Base-by-base conservation (phyloP, 2,888 invertebrate species). In the Noctua comes region DNA sequence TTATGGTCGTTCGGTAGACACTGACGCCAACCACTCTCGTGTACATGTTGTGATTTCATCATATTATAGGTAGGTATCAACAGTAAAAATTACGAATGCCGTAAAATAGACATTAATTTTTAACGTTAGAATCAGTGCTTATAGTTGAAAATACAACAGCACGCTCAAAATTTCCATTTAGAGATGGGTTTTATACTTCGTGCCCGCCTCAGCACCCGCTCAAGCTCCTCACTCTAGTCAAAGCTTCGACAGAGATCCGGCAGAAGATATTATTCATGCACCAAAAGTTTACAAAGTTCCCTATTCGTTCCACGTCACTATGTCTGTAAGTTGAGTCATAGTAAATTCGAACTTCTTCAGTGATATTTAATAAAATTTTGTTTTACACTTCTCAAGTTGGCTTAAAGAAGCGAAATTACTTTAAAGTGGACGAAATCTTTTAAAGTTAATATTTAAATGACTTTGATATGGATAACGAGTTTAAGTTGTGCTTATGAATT, bases 251-350 rank as follows among this genome's bases (percentile, higher is more conserved):
- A 80, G 73, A 81, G 80, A 81, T 81, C 80, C 71, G 66, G 68
- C 73, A 73, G 62, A 73, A 85, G 84, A 88, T 83, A 82, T 87
- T 88, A 88, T 89, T 90, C 88, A 83, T 86, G 83, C 86, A 86
- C 76, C 73, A 76, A 84, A 91, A 91, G 75, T 90, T 83, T 80
- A 76, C 73, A 70, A 86, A 88, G 84, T 88, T 86, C 73, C 80
- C 81, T 75, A 86, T 88, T 88, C 86, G 88, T 85, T 88, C 72
- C 77, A 82, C 85, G 81, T 82, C 75, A 86, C 72, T 72, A 48
- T 76, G 76, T 73, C 71, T 76, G 73, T 83, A 84, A 76, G 40
- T 86, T 82, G 72, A 74, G 43, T 66, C 24, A 40, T 76, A 73
- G 71, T 71, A 64, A 76, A 77, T 70, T 77, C 68, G 6, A 81